Base-by-base conservation (phyloP, 2,113 vertebrate genomes). In the Seriola dumerili region DNA sequence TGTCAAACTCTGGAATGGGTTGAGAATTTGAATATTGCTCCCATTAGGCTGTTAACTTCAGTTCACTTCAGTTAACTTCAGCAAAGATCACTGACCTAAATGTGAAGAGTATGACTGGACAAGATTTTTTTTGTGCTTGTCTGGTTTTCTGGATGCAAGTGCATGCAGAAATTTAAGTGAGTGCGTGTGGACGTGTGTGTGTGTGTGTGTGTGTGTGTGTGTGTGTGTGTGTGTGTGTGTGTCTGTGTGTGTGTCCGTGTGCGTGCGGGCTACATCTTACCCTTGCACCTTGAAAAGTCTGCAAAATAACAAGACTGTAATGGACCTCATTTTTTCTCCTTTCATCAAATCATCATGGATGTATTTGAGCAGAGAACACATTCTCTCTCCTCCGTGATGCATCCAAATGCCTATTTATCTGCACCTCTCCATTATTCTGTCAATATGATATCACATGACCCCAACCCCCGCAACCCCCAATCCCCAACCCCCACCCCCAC, bases 321-420 rank as follows among this genome's bases (percentile, higher is more conserved):
- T 76, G 38, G 32, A 61, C 42, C 46, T 57, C 7, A 73, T 74
- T 79, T 72, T 29, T 58, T 72, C 29, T 76, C 64, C 25, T 55
- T 79, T 85, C 17, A 70, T 70, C 23, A 78, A 72, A 65, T 87
- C 36, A 73, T 66, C 52, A 38, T 81, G 48, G 69, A 78, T 88
- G 71, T 72, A 40, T 79, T 78, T 38, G 38, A 32, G 36, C 23
- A 11, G 38, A 72, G 48, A 76, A 48, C 11, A 36, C 32, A 16
- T 29, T 66, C n/a, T 42, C 34, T 44, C 34, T 78, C 14, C 79
- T 50, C 21, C 5, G 10, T 59, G 62, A 72, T 68, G 38, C 38
- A 82, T 83, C 80, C 61, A 14, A 74, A 62, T 46, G 57, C 40
- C 71, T 73, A 54, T 83, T 75, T 75, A 84, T 80, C 65, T 72